phyloP scores from a whole-genome alignment of 2,888 invertebrate genomes.

The Amaurobius ferox region DNA sequence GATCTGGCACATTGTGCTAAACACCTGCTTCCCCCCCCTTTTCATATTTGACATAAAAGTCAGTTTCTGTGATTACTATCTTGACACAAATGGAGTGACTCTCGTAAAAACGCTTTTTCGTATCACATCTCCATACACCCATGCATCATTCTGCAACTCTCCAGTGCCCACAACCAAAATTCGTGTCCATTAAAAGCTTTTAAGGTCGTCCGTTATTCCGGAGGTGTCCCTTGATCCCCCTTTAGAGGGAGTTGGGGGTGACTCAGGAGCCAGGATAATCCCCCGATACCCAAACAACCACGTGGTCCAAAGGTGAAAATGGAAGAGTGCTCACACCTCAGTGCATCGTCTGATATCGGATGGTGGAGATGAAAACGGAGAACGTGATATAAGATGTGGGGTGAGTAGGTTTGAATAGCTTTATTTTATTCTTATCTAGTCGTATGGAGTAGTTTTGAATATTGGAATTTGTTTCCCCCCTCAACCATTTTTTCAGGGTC shows the following conservation, averaged over 20 bases:
- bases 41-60: no score
- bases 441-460: no score
- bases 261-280: neutral
- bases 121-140: neutral
- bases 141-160: neutral
- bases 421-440: no score
- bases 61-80: no score
- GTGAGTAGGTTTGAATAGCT: no score
- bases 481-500: no score
- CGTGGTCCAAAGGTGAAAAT: conserved; percentile 16
- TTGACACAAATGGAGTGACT: no score
- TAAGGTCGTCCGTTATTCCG: neutral
- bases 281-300: neutral
- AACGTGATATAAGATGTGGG: neutral
- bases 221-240: neutral
- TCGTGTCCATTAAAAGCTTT: conserved; percentile 12
- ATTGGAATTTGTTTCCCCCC: no score
- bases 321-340: neutral
- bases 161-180: neutral
- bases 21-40: no score
- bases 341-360: neutral
- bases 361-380: neutral
- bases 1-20: no score
- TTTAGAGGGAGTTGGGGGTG: neutral
- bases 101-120: no score